Evolutionary conservation across 2,888 invertebrate species (phyloP).

Genomic region (Zele albiditarsus): DNA sequence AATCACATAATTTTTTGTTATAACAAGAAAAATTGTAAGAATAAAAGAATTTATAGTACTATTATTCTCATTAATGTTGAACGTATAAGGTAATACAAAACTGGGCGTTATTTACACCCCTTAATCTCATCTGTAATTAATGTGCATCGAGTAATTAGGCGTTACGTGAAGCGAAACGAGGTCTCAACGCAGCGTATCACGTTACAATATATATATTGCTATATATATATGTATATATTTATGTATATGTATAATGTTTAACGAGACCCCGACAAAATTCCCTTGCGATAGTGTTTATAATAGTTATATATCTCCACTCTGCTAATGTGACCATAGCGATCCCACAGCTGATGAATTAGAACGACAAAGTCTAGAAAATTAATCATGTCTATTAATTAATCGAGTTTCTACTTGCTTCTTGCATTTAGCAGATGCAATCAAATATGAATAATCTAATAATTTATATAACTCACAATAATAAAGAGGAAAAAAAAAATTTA

Average conservation of each 20-base stretch:
- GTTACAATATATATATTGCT: slow-evolving; percentile 31
- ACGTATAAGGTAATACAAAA: slow-evolving; percentile 20
- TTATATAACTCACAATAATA: background rate
- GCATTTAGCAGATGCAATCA: background rate
- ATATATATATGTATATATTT: slow-evolving; percentile 21
- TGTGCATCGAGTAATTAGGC: slow-evolving; percentile 55
- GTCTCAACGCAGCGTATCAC: slow-evolving; percentile 42
- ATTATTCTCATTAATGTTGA: background rate
- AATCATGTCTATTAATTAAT: background rate
- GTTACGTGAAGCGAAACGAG: slow-evolving; percentile 45
- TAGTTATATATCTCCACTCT: slow-evolving; percentile 2
- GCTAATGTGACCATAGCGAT: slow-evolving; percentile 1
- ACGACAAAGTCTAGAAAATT: background rate
- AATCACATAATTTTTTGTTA: too few species aligned
- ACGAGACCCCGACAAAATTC: slow-evolving; percentile 34
- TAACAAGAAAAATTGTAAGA: too few species aligned
- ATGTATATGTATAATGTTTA: slow-evolving; percentile 20
- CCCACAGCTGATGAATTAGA: background rate
- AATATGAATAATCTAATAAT: background rate
- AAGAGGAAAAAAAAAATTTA: too few species aligned
- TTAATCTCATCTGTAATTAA: slow-evolving; percentile 56
- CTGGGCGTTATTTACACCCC: slow-evolving; percentile 10
- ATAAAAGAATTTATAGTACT: background rate
- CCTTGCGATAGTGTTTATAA: background rate
- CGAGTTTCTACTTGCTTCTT: too few species aligned